Evolutionary conservation across 2,888 invertebrate species (phyloP).

Genomic region (Cotesia congregata): DNA sequence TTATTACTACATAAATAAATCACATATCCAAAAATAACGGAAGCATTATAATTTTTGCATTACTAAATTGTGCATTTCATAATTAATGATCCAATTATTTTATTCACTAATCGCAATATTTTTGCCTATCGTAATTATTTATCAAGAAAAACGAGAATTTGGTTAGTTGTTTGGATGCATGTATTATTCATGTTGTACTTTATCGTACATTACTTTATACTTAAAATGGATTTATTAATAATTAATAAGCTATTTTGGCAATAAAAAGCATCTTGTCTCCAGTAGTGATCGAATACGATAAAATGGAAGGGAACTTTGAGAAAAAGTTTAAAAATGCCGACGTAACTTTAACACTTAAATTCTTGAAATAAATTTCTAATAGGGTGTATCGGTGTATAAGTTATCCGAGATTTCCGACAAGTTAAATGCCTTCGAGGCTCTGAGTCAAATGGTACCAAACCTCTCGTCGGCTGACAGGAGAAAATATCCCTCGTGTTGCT

Average conservation of each 20-base stretch:
- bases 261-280: background rate
- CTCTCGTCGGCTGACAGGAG: conserved; percentile 50
- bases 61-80: too few relatives aligned
- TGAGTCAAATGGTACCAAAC: conserved; percentile 24
- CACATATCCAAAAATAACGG: background rate
- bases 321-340: conserved; percentile 5
- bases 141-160: too few relatives aligned
- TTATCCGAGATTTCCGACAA: conserved; percentile 25
- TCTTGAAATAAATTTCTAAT: conserved; percentile 7
- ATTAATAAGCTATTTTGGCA: background rate
- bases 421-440: conserved; percentile 32
- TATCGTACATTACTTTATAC: background rate
- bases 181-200: background rate
- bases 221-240: background rate
- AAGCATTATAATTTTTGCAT: too few relatives aligned
- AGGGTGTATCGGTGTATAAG: conserved; percentile 20
- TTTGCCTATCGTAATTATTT: too few relatives aligned
- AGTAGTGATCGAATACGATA: background rate
- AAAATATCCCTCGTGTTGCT: conserved; percentile 53
- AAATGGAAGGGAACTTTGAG: conserved; percentile 4
- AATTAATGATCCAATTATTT: too few relatives aligned
- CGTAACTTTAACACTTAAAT: conserved; percentile 22
- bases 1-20: background rate
- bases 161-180: background rate
- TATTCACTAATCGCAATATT: too few relatives aligned